Evolutionary conservation across 2,797 vertebrate genomes (phyloP).

Genomic region (Microctenopoma steveboyesi): DNA sequence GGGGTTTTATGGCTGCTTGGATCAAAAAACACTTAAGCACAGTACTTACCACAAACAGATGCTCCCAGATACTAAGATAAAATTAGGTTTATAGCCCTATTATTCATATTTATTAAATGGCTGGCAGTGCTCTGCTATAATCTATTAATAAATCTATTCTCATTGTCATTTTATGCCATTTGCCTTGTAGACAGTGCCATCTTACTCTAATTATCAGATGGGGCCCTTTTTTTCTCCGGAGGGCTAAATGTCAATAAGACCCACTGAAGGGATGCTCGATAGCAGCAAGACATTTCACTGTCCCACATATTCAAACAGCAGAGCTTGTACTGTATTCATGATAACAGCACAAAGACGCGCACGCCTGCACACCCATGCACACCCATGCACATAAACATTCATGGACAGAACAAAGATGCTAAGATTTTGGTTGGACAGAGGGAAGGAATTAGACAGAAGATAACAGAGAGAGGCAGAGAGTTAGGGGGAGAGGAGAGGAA

Average conservation of each 20-base stretch:
- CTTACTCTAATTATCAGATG: conserved; percentile 58
- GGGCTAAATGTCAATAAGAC: conserved; percentile 70
- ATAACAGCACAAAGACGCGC: conserved; percentile 42
- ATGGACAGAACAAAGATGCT: conserved; percentile 58
- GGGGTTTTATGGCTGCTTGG: conserved; percentile 8
- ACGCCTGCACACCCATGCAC: conserved; percentile 4
- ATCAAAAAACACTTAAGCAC: conserved; percentile 13
- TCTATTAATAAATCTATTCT: conserved; percentile 53
- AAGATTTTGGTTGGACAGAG: conserved; percentile 45
- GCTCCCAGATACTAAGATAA: conserved; percentile 16
- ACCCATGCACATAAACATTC: conserved; percentile 6
- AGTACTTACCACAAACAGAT: conserved; percentile 32
- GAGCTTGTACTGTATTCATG: conserved; percentile 45
- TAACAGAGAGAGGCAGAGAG: conserved; percentile 44
- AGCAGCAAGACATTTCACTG: conserved; percentile 49
- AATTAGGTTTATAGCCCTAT: conserved; percentile 11
- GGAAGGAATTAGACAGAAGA: conserved; percentile 40
- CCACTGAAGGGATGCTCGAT: conserved; percentile 56
- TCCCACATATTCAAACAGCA: conserved; percentile 55
- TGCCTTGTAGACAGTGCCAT: conserved; percentile 54
- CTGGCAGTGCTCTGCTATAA: conserved; percentile 6
- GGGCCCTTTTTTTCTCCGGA: conserved; percentile 47
- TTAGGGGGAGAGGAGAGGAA: conserved; percentile 49
- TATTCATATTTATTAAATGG: conserved; percentile 14
- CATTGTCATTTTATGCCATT: conserved; percentile 48